These are phyloP conservation scores for Stegodyphus dumicola DNA, from an alignment of 1,140 invertebrate species.

Conservation along the genomic window DNA sequence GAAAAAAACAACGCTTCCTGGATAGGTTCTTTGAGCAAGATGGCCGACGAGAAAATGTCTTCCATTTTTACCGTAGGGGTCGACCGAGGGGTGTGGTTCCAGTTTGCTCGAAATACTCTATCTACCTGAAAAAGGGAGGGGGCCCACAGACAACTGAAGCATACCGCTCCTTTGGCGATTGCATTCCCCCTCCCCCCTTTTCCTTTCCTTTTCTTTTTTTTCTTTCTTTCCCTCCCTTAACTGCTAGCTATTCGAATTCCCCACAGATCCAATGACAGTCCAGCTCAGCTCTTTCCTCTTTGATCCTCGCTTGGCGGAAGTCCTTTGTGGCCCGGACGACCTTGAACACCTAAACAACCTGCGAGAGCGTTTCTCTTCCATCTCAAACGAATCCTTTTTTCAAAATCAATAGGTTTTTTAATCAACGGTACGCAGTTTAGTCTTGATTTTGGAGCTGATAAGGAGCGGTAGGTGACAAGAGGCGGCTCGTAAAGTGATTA, in stretches of 20 bases:
- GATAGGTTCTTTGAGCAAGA: not conserved
- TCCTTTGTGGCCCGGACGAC: constrained; percentile 22
- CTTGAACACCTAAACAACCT: constrained; percentile 19
- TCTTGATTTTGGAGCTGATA: not conserved
- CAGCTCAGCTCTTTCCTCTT: not conserved
- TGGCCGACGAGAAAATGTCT: not conserved
- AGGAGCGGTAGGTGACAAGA: not conserved
- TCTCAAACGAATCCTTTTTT: not conserved
- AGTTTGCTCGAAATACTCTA: not conserved
- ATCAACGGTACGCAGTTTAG: not conserved
- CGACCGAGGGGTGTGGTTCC: not conserved
- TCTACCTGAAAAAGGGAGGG: not conserved
- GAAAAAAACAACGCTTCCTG: not conserved
- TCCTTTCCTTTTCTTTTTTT: not conserved
- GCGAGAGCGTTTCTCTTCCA: not conserved
- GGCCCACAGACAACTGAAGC: not conserved
- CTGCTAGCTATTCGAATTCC: not conserved
- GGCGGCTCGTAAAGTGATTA: not conserved
- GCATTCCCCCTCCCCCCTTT: not conserved
- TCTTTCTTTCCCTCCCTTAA: not conserved
- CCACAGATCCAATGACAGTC: constrained; percentile 16
- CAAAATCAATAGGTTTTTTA: not conserved
- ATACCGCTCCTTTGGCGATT: not conserved
- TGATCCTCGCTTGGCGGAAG: constrained; percentile 6
- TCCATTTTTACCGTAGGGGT: not conserved